Percentiles rank a stretch among this genome's conserved stretches.
phyloP scores from a whole-genome alignment of 2,113 vertebrate species.

The Fukomys damarensis region DNA sequence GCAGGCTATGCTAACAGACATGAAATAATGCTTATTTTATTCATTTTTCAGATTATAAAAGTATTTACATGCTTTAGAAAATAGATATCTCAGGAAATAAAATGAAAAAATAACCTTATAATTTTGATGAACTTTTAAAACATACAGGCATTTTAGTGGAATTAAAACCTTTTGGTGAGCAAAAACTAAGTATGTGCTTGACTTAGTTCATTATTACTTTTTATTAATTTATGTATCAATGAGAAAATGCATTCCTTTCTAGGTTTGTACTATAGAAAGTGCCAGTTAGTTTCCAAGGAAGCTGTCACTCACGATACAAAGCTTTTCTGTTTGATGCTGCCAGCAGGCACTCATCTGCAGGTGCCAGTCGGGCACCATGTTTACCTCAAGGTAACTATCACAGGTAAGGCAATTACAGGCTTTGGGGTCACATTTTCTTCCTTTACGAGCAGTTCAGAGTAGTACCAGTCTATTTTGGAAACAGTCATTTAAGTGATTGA shows the following conservation, averaged over 20 bases:
- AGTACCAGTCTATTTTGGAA: neutral
- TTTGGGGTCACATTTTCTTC: neutral
- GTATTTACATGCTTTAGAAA: constrained; percentile 14
- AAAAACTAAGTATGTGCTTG: neutral
- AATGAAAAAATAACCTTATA: constrained; percentile 6
- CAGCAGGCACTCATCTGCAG: constrained; percentile 88
- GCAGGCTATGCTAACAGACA: neutral
- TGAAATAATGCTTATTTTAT: constrained; percentile 49
- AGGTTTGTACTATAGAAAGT: constrained; percentile 93
- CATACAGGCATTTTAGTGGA: neutral
- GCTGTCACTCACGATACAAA: constrained; percentile 92
- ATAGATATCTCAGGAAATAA: constrained; percentile 19
- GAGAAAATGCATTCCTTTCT: constrained; percentile 69
- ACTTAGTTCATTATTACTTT: neutral
- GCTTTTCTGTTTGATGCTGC: constrained; percentile 90
- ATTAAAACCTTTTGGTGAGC: neutral
- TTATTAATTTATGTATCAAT: constrained; percentile 19
- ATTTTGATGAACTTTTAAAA: neutral
- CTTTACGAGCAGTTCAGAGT: neutral
- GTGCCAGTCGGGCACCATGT: constrained; percentile 94
- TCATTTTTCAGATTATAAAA: constrained; percentile 59
- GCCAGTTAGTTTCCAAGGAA: constrained; percentile 91
- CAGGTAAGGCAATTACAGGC: constrained; percentile 87
- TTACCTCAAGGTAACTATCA: constrained; percentile 92
- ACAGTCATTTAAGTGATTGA: neutral